Percentiles rank a stretch among this genome's conserved stretches.
phyloP scores from a whole-genome alignment of 2,888 invertebrate genomes.

The Lysandra coridon region DNA sequence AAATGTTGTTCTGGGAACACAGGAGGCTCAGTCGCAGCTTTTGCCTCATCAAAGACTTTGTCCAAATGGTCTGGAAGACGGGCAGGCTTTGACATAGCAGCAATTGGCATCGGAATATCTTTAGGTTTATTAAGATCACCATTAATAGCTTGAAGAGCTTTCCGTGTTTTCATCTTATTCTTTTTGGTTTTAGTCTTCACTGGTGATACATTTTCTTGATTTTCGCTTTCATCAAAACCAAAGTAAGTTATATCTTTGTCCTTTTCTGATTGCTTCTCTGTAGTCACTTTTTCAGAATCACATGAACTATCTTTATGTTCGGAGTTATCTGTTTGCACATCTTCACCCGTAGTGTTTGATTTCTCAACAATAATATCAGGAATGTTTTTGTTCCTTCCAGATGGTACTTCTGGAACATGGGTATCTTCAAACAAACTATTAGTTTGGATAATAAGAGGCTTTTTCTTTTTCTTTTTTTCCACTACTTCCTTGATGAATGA shows the following conservation, averaged over 20 bases:
- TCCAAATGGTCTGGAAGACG: slow-evolving; percentile 55
- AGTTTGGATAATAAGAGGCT: slow-evolving; percentile 46
- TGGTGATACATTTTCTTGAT: slow-evolving; percentile 68
- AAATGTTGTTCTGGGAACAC: slow-evolving; percentile 47
- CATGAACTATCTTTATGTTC: slow-evolving; percentile 41
- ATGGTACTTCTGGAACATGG: slow-evolving; percentile 41
- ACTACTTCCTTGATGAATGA: slow-evolving; percentile 69
- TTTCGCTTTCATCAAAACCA: slow-evolving; percentile 73
- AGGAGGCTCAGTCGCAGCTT: slow-evolving; percentile 59
- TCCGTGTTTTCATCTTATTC: slow-evolving; percentile 51
- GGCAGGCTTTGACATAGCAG: slow-evolving; percentile 52
- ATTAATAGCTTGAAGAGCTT: slow-evolving; percentile 62
- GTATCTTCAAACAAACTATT: slow-evolving; percentile 55
- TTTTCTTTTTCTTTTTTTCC: slow-evolving; percentile 62
- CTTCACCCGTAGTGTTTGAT: slow-evolving; percentile 22
- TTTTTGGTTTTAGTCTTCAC: slow-evolving; percentile 51
- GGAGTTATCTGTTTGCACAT: slow-evolving; percentile 19
- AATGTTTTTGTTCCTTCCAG: slow-evolving; percentile 36
- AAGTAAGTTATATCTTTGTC: slow-evolving; percentile 60
- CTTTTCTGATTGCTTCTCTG: slow-evolving; percentile 45
- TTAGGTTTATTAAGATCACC: slow-evolving; percentile 50
- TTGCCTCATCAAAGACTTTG: slow-evolving; percentile 55
- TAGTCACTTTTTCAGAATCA: slow-evolving; percentile 36
- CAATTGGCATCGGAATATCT: slow-evolving; percentile 54
- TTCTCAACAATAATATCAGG: slow-evolving; percentile 16